Percentiles rank a stretch among this genome's conserved stretches.
These are phyloP conservation scores for Trichogramma pretiosum DNA, from an alignment of 1,140 invertebrate genomes.

Conservation along the genomic window DNA sequence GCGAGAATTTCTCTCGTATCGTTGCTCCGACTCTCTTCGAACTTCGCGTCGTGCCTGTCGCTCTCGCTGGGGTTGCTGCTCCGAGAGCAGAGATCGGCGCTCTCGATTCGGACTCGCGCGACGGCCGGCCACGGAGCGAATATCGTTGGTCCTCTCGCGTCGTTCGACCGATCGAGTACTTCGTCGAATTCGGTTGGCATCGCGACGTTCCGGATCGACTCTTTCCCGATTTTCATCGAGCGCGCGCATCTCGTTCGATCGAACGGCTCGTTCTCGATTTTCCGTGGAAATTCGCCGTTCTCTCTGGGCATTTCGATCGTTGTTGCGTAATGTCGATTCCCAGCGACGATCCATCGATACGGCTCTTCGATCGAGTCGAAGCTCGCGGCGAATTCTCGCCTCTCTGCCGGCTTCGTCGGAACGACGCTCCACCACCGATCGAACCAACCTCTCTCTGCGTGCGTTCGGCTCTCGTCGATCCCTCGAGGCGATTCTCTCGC, in stretches of 20 bases:
- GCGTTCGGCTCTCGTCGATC: constrained; percentile 2
- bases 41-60: too few species aligned
- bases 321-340: background rate
- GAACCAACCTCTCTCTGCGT: constrained; percentile 3
- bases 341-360: background rate
- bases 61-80: too few species aligned
- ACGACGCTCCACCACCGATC: constrained; percentile 4
- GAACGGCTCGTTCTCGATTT: background rate
- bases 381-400: background rate
- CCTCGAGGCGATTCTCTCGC: constrained; percentile 1
- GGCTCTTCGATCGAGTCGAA: background rate
- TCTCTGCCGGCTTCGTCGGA: background rate
- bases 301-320: background rate
- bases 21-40: too few species aligned
- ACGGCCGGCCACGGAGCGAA: background rate
- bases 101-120: background rate
- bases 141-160: constrained; percentile 3
- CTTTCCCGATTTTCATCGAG: background rate
- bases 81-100: background rate
- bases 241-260: background rate
- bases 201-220: background rate
- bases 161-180: background rate
- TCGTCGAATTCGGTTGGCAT: background rate
- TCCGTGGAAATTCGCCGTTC: background rate
- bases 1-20: background rate